A percentile compares a stretch with the other conserved stretches of the same genome.
Evolutionary conservation across 2,113 vertebrate genomes (phyloP).

Genomic region (Pseudorasbora parva): DNA sequence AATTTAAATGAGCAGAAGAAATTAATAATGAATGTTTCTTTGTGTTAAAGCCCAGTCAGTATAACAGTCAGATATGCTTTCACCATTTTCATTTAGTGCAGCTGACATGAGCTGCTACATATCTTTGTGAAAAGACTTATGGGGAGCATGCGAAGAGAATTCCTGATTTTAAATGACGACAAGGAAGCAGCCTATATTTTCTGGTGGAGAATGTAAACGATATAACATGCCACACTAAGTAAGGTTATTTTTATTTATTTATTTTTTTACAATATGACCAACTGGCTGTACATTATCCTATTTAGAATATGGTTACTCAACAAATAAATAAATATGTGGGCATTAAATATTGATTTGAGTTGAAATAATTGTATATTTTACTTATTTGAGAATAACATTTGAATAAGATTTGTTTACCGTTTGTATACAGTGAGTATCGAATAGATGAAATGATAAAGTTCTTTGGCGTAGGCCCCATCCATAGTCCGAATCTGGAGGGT

Average conservation of each 20-base stretch:
- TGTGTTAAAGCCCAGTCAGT: slow-evolving; percentile 38
- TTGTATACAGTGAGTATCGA: no score
- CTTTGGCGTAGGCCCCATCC: no score
- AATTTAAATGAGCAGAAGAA: slow-evolving; percentile 41
- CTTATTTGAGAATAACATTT: no score
- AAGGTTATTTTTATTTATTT: no score
- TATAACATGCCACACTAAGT: background rate
- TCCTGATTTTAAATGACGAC: slow-evolving; percentile 6
- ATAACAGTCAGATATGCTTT: slow-evolving; percentile 34
- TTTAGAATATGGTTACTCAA: background rate
- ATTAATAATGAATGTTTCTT: slow-evolving; percentile 56
- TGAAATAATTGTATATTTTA: background rate
- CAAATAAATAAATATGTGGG: background rate
- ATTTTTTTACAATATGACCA: background rate
- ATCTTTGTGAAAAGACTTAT: slow-evolving; percentile 10
- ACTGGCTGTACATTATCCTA: background rate
- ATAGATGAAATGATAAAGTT: no score
- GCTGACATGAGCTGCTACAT: slow-evolving; percentile 26
- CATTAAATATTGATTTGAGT: background rate
- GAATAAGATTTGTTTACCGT: no score
- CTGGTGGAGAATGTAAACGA: background rate
- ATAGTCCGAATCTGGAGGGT: no score
- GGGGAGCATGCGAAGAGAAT: background rate
- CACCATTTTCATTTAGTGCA: slow-evolving; percentile 29
- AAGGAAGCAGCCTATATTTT: background rate